Conservation (phyloP, 2,888 invertebrate species). For the Caenorhabditis sp. region DNA sequence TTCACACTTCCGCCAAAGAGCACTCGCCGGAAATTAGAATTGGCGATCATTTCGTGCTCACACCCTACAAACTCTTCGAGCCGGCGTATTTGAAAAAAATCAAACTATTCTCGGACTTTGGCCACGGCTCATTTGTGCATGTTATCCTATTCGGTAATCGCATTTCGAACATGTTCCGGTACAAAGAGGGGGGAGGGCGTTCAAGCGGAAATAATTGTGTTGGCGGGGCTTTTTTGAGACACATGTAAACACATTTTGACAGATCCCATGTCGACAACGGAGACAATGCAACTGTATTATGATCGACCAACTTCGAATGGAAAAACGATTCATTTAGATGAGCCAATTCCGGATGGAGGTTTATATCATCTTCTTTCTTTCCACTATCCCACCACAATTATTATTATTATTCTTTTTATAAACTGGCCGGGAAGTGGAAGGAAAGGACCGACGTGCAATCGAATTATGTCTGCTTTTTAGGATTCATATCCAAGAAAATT, state of each 20-base stretch:
- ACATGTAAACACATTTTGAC: conserved; percentile 5
- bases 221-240: not conserved
- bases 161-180: conserved; percentile 33
- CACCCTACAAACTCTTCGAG: conserved; percentile 70
- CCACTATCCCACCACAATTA: not conserved
- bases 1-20: conserved; percentile 70
- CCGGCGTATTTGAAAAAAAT: conserved; percentile 71
- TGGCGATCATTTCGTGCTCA: conserved; percentile 71
- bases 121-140: conserved; percentile 70
- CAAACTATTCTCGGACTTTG: conserved; percentile 67
- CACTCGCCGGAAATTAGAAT: conserved; percentile 73
- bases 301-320: conserved; percentile 67
- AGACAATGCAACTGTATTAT: conserved; percentile 73
- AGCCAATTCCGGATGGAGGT: conserved; percentile 73
- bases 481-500: conserved; percentile 70
- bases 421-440: not conserved
- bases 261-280: conserved; percentile 69
- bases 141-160: conserved; percentile 70
- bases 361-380: not conserved
- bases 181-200: not conserved
- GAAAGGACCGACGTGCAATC: conserved; percentile 1
- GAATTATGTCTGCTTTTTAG: conserved; percentile 25
- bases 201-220: conserved; percentile 27
- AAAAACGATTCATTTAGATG: conserved; percentile 68
- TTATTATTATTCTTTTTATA: too few species aligned